phyloP scores from a whole-genome alignment of 2,888 invertebrate species.

The Amblyteles armatorius region DNA sequence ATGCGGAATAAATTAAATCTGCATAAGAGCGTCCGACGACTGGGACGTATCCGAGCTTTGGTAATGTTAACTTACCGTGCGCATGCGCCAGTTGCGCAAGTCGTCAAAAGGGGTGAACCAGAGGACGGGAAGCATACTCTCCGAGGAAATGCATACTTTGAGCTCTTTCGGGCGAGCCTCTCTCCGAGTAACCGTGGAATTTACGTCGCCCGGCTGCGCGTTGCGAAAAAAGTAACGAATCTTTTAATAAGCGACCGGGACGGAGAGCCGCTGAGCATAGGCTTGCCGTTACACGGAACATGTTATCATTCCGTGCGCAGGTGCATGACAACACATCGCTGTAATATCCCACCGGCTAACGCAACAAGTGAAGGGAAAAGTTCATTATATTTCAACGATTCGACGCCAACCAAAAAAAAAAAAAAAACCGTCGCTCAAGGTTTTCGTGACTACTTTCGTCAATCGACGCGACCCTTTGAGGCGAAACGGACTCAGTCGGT shows the following conservation, averaged over 20 bases:
- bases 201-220: slow-evolving; percentile 22
- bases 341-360: slow-evolving; percentile 45
- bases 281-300: slow-evolving; percentile 42
- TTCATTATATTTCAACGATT: slow-evolving; percentile 22
- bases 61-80: too few species aligned
- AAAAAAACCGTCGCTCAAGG: slow-evolving; percentile 25
- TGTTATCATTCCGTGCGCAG: slow-evolving; percentile 63
- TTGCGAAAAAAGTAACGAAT: slow-evolving; percentile 53
- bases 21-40: too few species aligned
- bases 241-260: slow-evolving; percentile 45
- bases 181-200: slow-evolving; percentile 7
- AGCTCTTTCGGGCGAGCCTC: slow-evolving; percentile 27
- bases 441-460: slow-evolving; percentile 8
- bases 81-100: slow-evolving; percentile 24
- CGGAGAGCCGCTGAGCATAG: slow-evolving; percentile 16
- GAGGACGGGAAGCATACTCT: slow-evolving; percentile 5
- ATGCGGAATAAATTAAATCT: too few species aligned
- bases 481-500: neutral
- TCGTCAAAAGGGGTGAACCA: slow-evolving; percentile 24
- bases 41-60: too few species aligned
- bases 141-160: slow-evolving; percentile 25
- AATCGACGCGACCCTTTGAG: neutral
- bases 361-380: slow-evolving; percentile 67
- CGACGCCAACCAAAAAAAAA: slow-evolving; percentile 3
- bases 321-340: slow-evolving; percentile 62